Evolutionary conservation across 1,140 invertebrate genomes (phyloP).

Genomic region (Aphis gossypii): DNA sequence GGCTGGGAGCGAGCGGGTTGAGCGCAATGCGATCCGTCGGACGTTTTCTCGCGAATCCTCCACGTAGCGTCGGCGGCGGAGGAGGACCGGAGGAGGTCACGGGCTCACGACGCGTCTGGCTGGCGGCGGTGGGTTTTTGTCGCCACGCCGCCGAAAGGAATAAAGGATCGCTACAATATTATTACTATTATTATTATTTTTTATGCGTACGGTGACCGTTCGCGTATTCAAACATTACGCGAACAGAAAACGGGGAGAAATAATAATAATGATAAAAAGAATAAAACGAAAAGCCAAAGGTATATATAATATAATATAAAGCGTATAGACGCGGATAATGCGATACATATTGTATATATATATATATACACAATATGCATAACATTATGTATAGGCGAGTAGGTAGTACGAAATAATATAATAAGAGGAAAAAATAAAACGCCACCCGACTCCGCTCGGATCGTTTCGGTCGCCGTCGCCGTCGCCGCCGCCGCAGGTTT

Average conservation of each 20-base stretch:
- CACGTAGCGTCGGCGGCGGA: background rate
- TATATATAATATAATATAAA: background rate
- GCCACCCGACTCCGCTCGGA: conserved; percentile 15
- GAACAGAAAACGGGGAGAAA: background rate
- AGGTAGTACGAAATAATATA: background rate
- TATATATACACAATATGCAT: too few relatives aligned
- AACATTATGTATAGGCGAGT: too few relatives aligned
- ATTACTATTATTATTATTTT: conserved; percentile 2
- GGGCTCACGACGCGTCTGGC: background rate
- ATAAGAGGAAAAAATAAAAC: background rate
- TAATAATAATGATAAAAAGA: background rate
- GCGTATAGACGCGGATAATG: background rate
- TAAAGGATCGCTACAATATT: background rate
- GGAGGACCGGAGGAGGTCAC: background rate
- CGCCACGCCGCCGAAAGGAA: background rate
- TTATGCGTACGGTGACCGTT: background rate
- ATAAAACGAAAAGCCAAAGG: background rate
- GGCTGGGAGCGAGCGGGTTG: background rate
- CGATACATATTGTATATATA: too few relatives aligned
- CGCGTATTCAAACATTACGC: background rate
- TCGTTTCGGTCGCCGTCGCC: background rate
- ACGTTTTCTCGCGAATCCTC: background rate
- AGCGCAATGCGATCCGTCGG: background rate
- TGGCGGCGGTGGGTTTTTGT: background rate
- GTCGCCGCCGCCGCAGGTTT: background rate